Percentiles rank a stretch among this genome's conserved stretches.
These are phyloP conservation scores for Rousettus madagascariensis DNA, from an alignment of 2,797 vertebrate species.

Conservation along the genomic window DNA sequence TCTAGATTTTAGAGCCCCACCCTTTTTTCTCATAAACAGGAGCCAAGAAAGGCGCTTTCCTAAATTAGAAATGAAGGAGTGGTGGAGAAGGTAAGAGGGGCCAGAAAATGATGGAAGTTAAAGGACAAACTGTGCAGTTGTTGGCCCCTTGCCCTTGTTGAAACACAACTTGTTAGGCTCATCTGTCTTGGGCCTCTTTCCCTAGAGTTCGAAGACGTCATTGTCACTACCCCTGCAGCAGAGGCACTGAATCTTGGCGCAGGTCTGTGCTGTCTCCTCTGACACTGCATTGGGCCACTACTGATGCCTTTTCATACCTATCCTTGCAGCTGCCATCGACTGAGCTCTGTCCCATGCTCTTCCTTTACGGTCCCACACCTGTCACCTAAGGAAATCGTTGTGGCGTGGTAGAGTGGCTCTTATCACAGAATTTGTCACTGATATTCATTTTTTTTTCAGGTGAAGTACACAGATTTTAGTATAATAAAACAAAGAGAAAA, in stretches of 20 bases:
- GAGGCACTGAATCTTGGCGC: background rate
- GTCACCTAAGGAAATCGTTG: background rate
- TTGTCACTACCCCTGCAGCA: background rate
- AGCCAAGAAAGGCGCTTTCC: background rate
- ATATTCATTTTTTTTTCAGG: background rate
- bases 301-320: background rate
- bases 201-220: background rate
- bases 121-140: background rate
- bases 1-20: background rate
- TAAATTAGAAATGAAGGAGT: constrained; percentile 11
- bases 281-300: background rate
- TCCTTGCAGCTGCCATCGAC: background rate
- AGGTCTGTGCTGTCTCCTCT: background rate
- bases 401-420: background rate
- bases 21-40: background rate
- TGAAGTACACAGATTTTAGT: background rate
- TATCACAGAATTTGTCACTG: background rate
- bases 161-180: background rate
- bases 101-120: background rate
- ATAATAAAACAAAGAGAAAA: background rate
- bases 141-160: background rate
- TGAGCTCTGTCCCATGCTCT: background rate
- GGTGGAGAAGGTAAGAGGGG: background rate
- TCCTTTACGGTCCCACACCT: background rate
- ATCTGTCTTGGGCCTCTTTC: background rate